phyloP scores from a whole-genome alignment of 2,113 vertebrate species.

The Phycodurus eques region DNA sequence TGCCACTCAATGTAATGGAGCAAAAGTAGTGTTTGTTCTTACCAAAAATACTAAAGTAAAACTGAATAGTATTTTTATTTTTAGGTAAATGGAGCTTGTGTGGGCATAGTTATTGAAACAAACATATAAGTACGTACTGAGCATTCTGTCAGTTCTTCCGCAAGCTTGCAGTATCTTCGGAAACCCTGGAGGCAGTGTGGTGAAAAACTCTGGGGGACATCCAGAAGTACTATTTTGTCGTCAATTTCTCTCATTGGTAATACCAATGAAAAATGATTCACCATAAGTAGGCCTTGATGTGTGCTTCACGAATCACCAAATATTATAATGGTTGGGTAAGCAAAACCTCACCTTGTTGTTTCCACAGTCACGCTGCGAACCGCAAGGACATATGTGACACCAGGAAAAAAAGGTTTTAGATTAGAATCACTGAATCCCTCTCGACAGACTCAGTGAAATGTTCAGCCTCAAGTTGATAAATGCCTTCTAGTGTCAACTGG shows the following conservation, averaged over 20 bases:
- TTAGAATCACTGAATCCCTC: background rate
- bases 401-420: background rate
- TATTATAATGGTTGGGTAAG: background rate
- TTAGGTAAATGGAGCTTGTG: no score
- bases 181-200: no score
- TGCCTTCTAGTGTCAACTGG: background rate
- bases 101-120: no score
- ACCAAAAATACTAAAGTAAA: no score
- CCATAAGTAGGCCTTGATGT: background rate
- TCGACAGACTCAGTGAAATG: background rate
- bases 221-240: no score
- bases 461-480: background rate
- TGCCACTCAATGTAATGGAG: no score
- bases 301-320: background rate
- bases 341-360: background rate
- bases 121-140: no score
- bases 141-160: no score
- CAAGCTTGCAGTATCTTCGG: no score
- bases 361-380: background rate
- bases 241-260: background rate
- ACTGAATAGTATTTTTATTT: no score
- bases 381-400: background rate
- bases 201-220: no score
- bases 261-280: background rate
- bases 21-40: no score